Base-by-base conservation (phyloP, 2,888 invertebrate genomes). In the Polymixis lichenea region DNA sequence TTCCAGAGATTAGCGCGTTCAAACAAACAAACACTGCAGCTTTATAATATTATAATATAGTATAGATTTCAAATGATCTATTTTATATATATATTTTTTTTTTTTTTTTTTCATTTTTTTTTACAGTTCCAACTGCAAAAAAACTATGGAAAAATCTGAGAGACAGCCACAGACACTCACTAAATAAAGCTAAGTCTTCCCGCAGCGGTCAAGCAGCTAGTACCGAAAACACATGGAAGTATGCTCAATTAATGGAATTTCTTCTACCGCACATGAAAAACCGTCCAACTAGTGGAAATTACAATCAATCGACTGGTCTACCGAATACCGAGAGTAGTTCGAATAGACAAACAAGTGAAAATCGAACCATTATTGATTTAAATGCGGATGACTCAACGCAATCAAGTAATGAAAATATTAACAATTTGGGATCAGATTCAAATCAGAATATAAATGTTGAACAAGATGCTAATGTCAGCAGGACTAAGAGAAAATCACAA, bases 401-500 rank as follows among this genome's bases (percentile, higher is more conserved):
- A 71, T 71, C 25, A 46, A 71, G 53, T 71, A 71, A 61, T 71
- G 60, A 71, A 61, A 71, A 71, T 71, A 51, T 71, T 49, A 61
- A 46, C 38, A 61, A 51, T 71, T 71, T 71, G 28, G 49, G 70
- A 61, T 71, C 70, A 71, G 38, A 71, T 71, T 71, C 61, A 70
- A 70, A 51, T 70, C 70, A 70, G 70, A 61, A 70, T 70, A 70
- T 70, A 70, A 70, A 70, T 70, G 70, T 70, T 70, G 61, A 70
- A 70, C 60, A 70, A 70, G 70, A 51, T 61, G 60, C 60, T 60
- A 70, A 70, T 70, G 46, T 70, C 61, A 60, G 58, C 61, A 70
- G 61, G 61, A 71, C 61, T 71, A 71, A 71, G 61, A 71, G 70
- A 71, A 71, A 71, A 71, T 71, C 60, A 60, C 70, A 53, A 51